Evolutionary conservation across 2,113 vertebrate species (phyloP).

Genomic region (Girardinichthys multiradiatus): DNA sequence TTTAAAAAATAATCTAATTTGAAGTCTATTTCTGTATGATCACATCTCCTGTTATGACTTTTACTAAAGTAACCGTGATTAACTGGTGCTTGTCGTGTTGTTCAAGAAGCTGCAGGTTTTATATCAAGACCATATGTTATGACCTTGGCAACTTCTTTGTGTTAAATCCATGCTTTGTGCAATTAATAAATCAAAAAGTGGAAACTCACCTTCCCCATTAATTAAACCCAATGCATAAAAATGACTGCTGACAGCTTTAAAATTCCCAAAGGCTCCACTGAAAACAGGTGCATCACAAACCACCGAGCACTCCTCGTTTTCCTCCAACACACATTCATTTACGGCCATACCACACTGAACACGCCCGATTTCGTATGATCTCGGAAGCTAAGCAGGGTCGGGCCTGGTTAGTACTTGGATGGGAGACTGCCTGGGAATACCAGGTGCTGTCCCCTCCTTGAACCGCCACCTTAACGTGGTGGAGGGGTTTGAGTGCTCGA

Average conservation of each 20-base stretch:
- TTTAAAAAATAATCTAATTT: background rate
- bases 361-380: too few species aligned
- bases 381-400: too few species aligned
- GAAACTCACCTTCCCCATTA: background rate
- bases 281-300: background rate
- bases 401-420: too few species aligned
- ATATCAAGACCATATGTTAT: background rate
- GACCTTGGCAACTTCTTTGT: background rate
- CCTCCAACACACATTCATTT: background rate
- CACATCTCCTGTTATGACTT: constrained; percentile 21
- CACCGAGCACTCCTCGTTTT: too few species aligned
- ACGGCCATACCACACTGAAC: background rate
- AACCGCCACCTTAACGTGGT: too few species aligned
- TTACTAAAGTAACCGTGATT: constrained; percentile 1
- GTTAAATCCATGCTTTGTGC: background rate
- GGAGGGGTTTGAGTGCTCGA: too few species aligned
- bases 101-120: background rate
- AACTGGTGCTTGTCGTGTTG: background rate
- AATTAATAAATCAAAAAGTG: constrained; percentile 10
- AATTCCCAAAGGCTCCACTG: background rate
- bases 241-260: background rate
- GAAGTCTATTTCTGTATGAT: constrained; percentile 4
- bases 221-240: constrained; percentile 5
- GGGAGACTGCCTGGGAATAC: too few species aligned
- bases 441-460: too few species aligned